These are phyloP conservation scores for Hirtodrosophila trivittata DNA, from an alignment of 2,888 invertebrate species.

Conservation along the genomic window DNA sequence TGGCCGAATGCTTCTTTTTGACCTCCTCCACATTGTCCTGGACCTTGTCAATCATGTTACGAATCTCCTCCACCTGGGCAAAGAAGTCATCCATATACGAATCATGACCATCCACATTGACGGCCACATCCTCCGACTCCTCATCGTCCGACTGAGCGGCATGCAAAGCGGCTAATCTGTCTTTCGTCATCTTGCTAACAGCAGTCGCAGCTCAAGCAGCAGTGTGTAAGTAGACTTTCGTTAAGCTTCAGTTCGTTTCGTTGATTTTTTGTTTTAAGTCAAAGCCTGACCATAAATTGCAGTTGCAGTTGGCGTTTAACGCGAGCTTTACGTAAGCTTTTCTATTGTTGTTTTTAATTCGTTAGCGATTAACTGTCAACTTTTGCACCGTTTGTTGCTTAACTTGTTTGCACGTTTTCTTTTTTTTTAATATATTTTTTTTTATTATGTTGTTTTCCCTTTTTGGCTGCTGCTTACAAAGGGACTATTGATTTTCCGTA, in stretches of 20 bases:
- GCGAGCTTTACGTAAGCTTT: constrained; percentile 67
- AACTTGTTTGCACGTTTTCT: constrained; percentile 68
- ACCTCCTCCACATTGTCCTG: constrained; percentile 99
- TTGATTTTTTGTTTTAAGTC: constrained; percentile 10
- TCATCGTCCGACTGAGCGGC: constrained; percentile 99
- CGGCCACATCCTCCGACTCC: constrained; percentile 97
- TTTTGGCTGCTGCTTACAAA: constrained; percentile 36
- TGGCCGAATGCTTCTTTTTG: constrained; percentile 99
- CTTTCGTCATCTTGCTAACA: constrained; percentile 91
- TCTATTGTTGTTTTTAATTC: constrained; percentile 28
- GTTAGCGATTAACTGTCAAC: constrained; percentile 49
- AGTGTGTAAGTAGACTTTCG: constrained; percentile 11
- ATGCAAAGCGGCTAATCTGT: constrained; percentile 97
- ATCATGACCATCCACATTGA: constrained; percentile 95
- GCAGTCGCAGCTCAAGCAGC: constrained; percentile 21
- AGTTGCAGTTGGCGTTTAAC: constrained; percentile 34
- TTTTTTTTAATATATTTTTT: constrained; percentile 13
- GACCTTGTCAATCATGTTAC: constrained; percentile 99
- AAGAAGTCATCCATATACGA: constrained; percentile 99
- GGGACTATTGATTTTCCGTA: constrained; percentile 72
- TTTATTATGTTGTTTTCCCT: constrained; percentile 6
- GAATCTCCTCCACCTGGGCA: constrained; percentile 99
- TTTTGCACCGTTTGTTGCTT: constrained; percentile 56
- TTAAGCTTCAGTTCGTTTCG: constrained; percentile 23
- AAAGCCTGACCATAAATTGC: neutral